Evolutionary conservation across 2,113 vertebrate genomes (phyloP).

Genomic region (Craseonycteris thonglongyai): DNA sequence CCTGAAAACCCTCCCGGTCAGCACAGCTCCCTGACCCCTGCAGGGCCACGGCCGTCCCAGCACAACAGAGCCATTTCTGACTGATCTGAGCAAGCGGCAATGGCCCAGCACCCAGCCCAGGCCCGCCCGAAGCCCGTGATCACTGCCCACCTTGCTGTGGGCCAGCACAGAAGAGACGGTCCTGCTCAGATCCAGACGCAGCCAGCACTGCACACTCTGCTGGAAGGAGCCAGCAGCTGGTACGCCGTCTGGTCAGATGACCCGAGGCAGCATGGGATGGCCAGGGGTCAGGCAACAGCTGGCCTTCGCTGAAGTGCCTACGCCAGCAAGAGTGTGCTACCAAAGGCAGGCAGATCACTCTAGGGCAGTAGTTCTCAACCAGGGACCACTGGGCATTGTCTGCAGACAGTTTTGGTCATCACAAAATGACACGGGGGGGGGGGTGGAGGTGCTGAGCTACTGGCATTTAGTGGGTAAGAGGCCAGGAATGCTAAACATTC

Average conservation of each 20-base stretch:
- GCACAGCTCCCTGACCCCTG: neutral
- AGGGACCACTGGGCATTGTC: neutral
- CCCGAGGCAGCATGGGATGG: neutral
- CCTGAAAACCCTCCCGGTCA: neutral
- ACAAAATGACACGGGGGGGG: neutral
- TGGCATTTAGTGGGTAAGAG: neutral
- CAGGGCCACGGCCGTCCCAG: accelerated
- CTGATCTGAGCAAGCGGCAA: neutral
- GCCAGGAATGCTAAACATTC: neutral
- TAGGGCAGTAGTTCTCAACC: neutral
- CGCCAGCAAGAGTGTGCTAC: neutral
- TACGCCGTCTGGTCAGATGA: neutral
- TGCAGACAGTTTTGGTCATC: neutral
- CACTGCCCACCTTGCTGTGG: neutral
- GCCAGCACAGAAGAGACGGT: neutral
- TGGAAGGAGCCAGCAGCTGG: neutral
- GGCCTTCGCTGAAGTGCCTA: neutral
- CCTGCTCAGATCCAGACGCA: neutral
- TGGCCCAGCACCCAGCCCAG: neutral
- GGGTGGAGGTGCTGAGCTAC: neutral
- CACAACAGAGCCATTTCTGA: neutral
- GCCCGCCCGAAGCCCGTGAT: neutral
- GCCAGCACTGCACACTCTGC: neutral
- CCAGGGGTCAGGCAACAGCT: neutral
- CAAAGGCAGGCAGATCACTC: neutral